phyloP scores from a whole-genome alignment of 2,113 vertebrate species.

The Myrmecobius fasciatus region DNA sequence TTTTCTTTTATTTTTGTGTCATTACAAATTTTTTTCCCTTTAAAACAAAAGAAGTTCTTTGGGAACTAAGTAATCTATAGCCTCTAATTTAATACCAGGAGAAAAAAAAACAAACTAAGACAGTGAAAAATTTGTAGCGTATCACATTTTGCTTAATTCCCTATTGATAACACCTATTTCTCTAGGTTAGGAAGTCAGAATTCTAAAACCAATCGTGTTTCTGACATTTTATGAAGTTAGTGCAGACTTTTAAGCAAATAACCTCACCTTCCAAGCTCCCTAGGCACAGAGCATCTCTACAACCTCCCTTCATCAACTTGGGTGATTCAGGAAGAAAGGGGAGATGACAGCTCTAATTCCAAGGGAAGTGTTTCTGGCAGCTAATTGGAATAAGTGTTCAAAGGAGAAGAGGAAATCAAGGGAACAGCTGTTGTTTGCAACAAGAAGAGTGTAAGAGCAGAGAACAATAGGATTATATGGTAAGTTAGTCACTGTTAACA shows the following conservation, averaged over 20 bases:
- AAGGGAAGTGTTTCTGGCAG: conserved; percentile 18
- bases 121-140: conserved; percentile 74
- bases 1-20: not conserved
- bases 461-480: not conserved
- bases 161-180: conserved; percentile 77
- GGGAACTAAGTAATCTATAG: conserved; percentile 76
- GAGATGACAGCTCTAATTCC: conserved; percentile 30
- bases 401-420: conserved; percentile 44
- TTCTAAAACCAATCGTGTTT: conserved; percentile 54
- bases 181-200: conserved; percentile 70
- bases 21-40: conserved; percentile 58
- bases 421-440: conserved; percentile 42
- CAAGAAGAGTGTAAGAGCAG: conserved; percentile 61
- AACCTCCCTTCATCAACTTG: conserved; percentile 6
- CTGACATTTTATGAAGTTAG: not conserved
- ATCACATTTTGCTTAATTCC: conserved; percentile 77
- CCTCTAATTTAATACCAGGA: conserved; percentile 58
- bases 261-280: not conserved
- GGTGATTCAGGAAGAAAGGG: conserved; percentile 19
- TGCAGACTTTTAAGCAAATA: not conserved
- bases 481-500: conserved; percentile 40
- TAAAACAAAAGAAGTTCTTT: conserved; percentile 73
- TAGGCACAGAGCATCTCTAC: not conserved
- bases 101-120: conserved; percentile 73
- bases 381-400: conserved; percentile 41